Percentiles rank a stretch among this genome's conserved stretches.
Evolutionary conservation across 2,797 vertebrate species (phyloP).

Genomic region (Champsocephalus gunnari): DNA sequence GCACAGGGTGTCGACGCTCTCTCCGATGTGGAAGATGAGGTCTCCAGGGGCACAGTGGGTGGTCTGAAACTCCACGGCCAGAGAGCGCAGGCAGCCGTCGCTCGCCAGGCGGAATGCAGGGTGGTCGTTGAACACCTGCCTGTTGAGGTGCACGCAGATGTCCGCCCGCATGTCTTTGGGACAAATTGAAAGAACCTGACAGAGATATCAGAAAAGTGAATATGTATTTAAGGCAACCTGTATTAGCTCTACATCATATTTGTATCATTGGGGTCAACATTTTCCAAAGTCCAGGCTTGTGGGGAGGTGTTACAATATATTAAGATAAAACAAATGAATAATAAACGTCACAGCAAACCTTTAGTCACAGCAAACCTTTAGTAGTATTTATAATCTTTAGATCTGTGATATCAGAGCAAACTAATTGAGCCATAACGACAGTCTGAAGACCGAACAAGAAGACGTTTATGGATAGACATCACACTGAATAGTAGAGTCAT

Average conservation of each 20-base stretch:
- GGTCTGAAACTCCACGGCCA: conserved; percentile 97
- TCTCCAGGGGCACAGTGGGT: conserved; percentile 97
- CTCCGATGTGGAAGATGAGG: conserved; percentile 97
- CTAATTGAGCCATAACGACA: too few species aligned
- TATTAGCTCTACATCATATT: neutral
- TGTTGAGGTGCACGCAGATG: conserved; percentile 98
- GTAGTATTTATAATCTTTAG: too few species aligned
- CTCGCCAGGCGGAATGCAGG: conserved; percentile 97
- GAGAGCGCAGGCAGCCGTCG: conserved; percentile 94
- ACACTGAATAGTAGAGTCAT: too few species aligned
- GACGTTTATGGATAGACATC: too few species aligned
- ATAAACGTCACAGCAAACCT: too few species aligned
- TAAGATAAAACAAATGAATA: too few species aligned
- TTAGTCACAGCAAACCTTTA: too few species aligned
- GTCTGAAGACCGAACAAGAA: too few species aligned
- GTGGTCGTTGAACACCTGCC: conserved; percentile 96
- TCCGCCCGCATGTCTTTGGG: conserved; percentile 99
- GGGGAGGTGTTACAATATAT: too few species aligned
- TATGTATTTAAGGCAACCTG: neutral
- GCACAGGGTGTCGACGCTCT: conserved; percentile 96
- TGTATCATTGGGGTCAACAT: neutral
- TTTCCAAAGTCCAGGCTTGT: neutral
- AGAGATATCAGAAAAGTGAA: neutral
- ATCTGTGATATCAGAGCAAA: too few species aligned
- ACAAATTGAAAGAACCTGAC: conserved; percentile 96